Evolutionary conservation across 2,797 vertebrate genomes (phyloP).

Genomic region (Anguilla obscura): DNA sequence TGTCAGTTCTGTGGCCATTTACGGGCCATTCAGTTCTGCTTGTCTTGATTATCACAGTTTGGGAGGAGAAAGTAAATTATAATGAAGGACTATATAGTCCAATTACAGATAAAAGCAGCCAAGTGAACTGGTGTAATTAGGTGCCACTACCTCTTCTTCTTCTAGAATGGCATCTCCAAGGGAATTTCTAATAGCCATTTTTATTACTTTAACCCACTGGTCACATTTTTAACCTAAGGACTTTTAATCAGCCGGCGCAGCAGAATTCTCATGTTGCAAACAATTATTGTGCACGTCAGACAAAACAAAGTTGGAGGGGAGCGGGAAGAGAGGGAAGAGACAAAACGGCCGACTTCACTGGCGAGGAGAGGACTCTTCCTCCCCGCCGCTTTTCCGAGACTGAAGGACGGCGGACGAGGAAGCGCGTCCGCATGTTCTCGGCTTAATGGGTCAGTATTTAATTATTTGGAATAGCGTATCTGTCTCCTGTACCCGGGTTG

Average conservation of each 20-base stretch:
- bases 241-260: constrained; percentile 65
- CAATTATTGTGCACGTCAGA: constrained; percentile 58
- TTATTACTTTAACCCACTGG: constrained; percentile 77
- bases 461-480: constrained; percentile 68
- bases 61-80: constrained; percentile 98
- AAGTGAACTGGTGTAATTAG: constrained; percentile 97
- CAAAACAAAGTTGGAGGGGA: constrained; percentile 57
- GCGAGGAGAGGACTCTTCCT: neutral
- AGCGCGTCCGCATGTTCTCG: constrained; percentile 67
- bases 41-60: constrained; percentile 99
- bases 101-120: constrained; percentile 99
- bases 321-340: constrained; percentile 31
- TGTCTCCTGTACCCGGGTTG: constrained; percentile 72
- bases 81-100: constrained; percentile 99
- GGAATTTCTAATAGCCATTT: constrained; percentile 89
- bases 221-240: constrained; percentile 68
- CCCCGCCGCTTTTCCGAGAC: constrained; percentile 30
- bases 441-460: constrained; percentile 72
- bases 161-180: constrained; percentile 89
- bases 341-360: constrained; percentile 6
- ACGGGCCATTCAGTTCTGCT: constrained; percentile 99
- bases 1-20: constrained; percentile 98
- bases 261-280: constrained; percentile 53
- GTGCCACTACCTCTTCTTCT: constrained; percentile 92
- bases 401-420: constrained; percentile 54